Percentiles rank a stretch among this genome's conserved stretches.
Conservation (phyloP, 2,797 vertebrate genomes). For the Notolepis coatsorum region DNA sequence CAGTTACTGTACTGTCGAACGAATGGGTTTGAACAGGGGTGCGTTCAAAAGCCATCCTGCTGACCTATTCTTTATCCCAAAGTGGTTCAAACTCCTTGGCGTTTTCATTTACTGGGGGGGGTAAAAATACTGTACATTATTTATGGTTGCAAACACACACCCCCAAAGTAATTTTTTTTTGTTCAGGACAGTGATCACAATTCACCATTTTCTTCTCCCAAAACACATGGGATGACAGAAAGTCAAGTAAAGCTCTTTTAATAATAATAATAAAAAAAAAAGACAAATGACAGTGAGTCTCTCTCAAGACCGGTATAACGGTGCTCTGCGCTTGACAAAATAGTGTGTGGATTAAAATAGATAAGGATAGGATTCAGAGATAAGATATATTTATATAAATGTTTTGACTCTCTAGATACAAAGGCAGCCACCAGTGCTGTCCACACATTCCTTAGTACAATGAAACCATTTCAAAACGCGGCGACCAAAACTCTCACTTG, state of each 20-base stretch:
- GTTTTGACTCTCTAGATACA: conserved; percentile 61
- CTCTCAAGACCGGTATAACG: conserved; percentile 50
- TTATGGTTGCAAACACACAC: conserved; percentile 34
- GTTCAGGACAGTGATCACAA: conserved; percentile 55
- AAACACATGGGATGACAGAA: conserved; percentile 41
- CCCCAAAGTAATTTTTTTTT: conserved; percentile 23
- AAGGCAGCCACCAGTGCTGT: conserved; percentile 78
- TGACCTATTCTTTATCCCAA: conserved; percentile 30
- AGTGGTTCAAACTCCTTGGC: conserved; percentile 67
- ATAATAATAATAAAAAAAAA: conserved; percentile 21
- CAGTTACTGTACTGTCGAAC: conserved; percentile 23
- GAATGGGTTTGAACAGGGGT: conserved; percentile 28
- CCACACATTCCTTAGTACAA: conserved; percentile 67
- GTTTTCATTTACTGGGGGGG: conserved; percentile 47
- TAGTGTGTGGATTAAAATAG: conserved; percentile 72
- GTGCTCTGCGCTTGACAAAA: conserved; percentile 66
- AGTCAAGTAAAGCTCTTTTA: conserved; percentile 59
- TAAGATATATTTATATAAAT: conserved; percentile 47
- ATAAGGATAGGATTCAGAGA: conserved; percentile 45
- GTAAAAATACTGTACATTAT: conserved; percentile 65
- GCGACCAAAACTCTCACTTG: conserved; percentile 54
- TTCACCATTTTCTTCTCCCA: conserved; percentile 31
- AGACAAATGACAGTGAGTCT: conserved; percentile 51
- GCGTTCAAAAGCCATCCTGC: conserved; percentile 37
- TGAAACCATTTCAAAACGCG: conserved; percentile 48